Evolutionary conservation across 2,797 vertebrate genomes (phyloP), one percentile per base, ranked within the genome.

Genomic region (Uromys caudimaculatus): DNA sequence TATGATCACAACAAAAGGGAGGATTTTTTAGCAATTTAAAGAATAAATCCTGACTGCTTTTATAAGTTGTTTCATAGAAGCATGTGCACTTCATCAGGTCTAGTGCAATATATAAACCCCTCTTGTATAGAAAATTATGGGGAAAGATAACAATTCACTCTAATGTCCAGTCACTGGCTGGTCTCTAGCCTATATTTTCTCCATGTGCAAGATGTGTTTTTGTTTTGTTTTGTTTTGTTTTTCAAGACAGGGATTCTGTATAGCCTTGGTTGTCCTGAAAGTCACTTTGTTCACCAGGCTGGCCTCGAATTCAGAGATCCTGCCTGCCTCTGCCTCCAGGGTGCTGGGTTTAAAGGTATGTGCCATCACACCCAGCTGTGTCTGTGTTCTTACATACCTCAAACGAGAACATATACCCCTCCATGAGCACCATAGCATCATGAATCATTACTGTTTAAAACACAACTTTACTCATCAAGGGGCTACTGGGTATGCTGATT

Each of bases 41-140:
- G 86, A 88, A 89, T 87, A 95, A 97, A 92, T 89, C 50, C 52
- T 97, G 67, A 67, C 24, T 89, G 75, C 17, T 89, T 87, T 88
- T 73, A 89, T 62, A 35, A 27, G 83, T 89, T 87, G 52, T 23
- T 93, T 95, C 89, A 75, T 10, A 86, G 64, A 94, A 69, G 85
- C 16, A 83, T 64, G 58, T 77, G 52, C 29, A 82, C 95, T 93
- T 93, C 86, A 69, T 82, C 86, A n/a, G 38, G 62, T 52, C 91
- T 69, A 41, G 35, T 56, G 75, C 54, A 56, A 62, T 58, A 60
- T 60, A 64, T 78, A 93, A 86, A 79, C 60, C 78, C 44, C 27
- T 82, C 92, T 79, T 62, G 73, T 81, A 32, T 82, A 17, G n/a
- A 50, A 94, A 79, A 41, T 54, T 52, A 44, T 71, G 77, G 13